Evolutionary conservation across 1,140 invertebrate species (phyloP).

Genomic region (Solen grandis): DNA sequence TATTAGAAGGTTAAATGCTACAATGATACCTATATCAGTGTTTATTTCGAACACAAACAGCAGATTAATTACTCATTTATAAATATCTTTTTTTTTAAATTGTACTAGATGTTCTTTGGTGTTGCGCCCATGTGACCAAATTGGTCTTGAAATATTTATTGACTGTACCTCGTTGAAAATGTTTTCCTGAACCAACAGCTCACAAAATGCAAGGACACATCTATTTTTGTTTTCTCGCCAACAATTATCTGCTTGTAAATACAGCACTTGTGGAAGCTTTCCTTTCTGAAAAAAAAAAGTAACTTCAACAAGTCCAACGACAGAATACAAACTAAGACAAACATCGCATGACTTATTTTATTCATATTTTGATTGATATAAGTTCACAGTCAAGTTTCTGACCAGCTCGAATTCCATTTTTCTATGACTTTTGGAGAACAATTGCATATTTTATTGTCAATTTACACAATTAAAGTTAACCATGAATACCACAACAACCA

Average conservation of each 20-base stretch:
- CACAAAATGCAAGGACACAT: conserved; percentile 15
- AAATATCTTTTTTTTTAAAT: too few relatives aligned
- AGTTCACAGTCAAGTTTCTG: too few relatives aligned
- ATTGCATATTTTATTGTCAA: too few relatives aligned
- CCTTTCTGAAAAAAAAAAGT: conserved; percentile 1
- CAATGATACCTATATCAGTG: too few relatives aligned
- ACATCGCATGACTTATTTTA: background rate
- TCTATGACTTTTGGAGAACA: too few relatives aligned
- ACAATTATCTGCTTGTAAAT: conserved; percentile 26
- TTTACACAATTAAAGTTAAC: too few relatives aligned
- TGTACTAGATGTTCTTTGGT: too few relatives aligned
- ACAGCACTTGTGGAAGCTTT: background rate
- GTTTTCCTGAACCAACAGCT: conserved; percentile 7
- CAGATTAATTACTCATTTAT: too few relatives aligned
- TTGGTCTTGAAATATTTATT: background rate
- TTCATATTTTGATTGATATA: background rate
- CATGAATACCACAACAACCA: too few relatives aligned
- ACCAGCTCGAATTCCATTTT: too few relatives aligned
- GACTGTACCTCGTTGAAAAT: conserved; percentile 29
- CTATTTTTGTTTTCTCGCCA: conserved; percentile 7
- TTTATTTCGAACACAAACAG: too few relatives aligned
- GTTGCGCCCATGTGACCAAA: background rate
- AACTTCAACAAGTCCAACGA: background rate
- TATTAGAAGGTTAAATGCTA: too few relatives aligned
- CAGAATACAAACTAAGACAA: background rate